phyloP scores from a whole-genome alignment of 2,113 vertebrate genomes.

The Planiliza haematocheilus region DNA sequence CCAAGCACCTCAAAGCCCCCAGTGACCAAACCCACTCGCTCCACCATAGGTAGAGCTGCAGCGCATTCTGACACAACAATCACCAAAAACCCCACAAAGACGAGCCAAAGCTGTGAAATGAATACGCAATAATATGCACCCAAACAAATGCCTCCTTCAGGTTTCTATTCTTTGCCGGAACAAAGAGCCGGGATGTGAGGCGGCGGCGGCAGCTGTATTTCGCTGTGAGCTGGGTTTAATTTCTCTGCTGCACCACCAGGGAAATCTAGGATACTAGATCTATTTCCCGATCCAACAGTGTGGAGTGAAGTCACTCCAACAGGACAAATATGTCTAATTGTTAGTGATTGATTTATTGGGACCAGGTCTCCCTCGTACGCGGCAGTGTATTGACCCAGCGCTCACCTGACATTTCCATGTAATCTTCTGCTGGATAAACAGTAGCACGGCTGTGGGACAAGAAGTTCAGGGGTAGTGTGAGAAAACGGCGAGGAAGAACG shows the following conservation, averaged over 20 bases:
- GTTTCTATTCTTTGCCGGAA: neutral
- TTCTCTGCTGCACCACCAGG: slow-evolving; percentile 45
- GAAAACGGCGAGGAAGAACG: slow-evolving; percentile 31
- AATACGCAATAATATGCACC: neutral
- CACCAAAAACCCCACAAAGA: slow-evolving; percentile 10
- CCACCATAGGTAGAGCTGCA: slow-evolving; percentile 76
- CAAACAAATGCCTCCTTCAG: neutral
- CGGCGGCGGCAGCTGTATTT: slow-evolving; percentile 16
- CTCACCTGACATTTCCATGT: slow-evolving; percentile 77
- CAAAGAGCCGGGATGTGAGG: neutral
- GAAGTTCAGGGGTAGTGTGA: slow-evolving; percentile 11
- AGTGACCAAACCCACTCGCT: slow-evolving; percentile 81
- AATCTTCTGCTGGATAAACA: slow-evolving; percentile 72
- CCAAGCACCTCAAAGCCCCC: slow-evolving; percentile 74
- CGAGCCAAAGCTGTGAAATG: neutral
- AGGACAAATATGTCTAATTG: slow-evolving; percentile 77
- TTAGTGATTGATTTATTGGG: slow-evolving; percentile 80
- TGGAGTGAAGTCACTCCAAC: slow-evolving; percentile 54
- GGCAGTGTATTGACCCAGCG: slow-evolving; percentile 70
- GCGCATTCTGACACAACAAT: slow-evolving; percentile 48
- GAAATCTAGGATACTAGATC: slow-evolving; percentile 65
- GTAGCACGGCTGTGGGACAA: slow-evolving; percentile 31
- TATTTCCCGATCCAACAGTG: slow-evolving; percentile 53
- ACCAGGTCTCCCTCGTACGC: slow-evolving; percentile 26
- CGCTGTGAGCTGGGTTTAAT: slow-evolving; percentile 52